phyloP scores from a whole-genome alignment of 2,797 vertebrate species.

The Esox lucius region DNA sequence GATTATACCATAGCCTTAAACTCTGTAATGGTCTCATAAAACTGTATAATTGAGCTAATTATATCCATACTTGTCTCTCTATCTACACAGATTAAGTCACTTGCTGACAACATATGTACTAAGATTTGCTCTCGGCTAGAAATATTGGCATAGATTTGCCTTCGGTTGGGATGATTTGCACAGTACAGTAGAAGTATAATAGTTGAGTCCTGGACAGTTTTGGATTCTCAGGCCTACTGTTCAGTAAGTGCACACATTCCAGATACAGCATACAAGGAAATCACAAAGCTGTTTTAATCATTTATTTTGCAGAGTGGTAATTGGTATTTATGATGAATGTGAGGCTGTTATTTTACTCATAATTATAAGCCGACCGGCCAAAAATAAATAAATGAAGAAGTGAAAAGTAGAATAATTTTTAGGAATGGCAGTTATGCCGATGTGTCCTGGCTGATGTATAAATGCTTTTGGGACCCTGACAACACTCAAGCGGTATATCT shows the following conservation, averaged over 20 bases:
- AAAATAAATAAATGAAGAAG: neutral
- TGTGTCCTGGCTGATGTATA: neutral
- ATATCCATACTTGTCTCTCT: slow-evolving; percentile 14
- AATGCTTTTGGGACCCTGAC: neutral
- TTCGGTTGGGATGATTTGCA: neutral
- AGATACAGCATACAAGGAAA: neutral
- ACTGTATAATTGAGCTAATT: slow-evolving; percentile 46
- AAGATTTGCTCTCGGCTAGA: neutral
- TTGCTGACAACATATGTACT: slow-evolving; percentile 12
- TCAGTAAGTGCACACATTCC: neutral
- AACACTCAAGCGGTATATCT: neutral
- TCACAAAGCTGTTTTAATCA: neutral
- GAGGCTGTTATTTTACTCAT: neutral
- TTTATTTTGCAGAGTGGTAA: neutral
- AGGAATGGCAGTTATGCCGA: neutral
- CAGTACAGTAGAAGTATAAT: neutral
- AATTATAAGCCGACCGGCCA: neutral
- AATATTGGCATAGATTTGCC: neutral
- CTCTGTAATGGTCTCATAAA: slow-evolving; percentile 39
- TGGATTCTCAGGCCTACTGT: neutral
- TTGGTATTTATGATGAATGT: neutral
- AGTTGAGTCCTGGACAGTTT: neutral
- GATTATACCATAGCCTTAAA: slow-evolving; percentile 37
- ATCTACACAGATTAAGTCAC: slow-evolving; percentile 1
- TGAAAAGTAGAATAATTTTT: neutral